phyloP scores from a whole-genome alignment of 2,888 invertebrate species.

The Dasypogon diadema region DNA sequence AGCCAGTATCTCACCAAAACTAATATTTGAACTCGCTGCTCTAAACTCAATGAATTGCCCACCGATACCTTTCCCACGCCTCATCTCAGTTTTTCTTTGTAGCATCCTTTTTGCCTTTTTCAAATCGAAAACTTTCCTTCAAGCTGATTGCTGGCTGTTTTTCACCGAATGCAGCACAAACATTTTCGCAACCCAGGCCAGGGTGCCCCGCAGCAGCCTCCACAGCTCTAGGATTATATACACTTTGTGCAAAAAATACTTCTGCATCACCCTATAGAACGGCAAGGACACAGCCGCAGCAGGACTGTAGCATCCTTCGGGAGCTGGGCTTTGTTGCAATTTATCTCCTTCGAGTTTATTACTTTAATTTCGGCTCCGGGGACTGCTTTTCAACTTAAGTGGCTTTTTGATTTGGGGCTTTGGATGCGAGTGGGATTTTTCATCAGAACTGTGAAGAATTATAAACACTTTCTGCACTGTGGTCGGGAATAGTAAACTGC shows the following conservation, averaged over 20 bases:
- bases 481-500: no score
- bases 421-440: neutral
- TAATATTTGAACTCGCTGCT: conserved; percentile 10
- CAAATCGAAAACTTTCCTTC: conserved; percentile 15
- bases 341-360: conserved; percentile 44
- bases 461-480: neutral
- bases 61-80: conserved; percentile 4
- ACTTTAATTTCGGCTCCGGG: conserved; percentile 30
- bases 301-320: neutral
- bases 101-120: neutral
- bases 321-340: neutral
- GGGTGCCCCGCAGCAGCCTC: neutral
- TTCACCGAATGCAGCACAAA: conserved; percentile 26
- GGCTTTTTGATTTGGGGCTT: conserved; percentile 27
- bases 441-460: neutral
- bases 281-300: neutral
- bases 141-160: conserved; percentile 39
- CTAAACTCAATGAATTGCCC: conserved; percentile 29
- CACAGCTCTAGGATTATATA: neutral
- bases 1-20: conserved; percentile 1
- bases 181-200: neutral
- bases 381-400: conserved; percentile 26
- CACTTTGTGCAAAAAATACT: neutral
- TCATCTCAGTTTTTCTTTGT: neutral
- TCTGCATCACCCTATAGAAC: neutral